Percentiles rank a stretch among this genome's conserved stretches.
Evolutionary conservation across 2,113 vertebrate genomes (phyloP).

Genomic region (Triplophysa dalaica): DNA sequence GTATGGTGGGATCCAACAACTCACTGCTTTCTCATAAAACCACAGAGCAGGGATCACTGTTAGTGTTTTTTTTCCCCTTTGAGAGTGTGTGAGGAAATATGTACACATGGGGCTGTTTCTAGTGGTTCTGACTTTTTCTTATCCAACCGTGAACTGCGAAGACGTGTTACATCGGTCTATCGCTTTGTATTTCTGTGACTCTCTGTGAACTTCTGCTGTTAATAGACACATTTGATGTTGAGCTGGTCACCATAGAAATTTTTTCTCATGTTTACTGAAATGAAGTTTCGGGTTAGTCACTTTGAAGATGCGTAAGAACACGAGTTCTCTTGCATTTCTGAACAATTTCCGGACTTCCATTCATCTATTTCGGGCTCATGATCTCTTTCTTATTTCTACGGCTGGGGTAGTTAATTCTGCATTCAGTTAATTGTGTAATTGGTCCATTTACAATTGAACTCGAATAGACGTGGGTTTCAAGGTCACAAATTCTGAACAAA

Average conservation of each 20-base stretch:
- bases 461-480: slow-evolving; percentile 15
- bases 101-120: background rate
- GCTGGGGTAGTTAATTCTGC: slow-evolving; percentile 4
- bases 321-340: slow-evolving; percentile 13
- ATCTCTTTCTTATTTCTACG: background rate
- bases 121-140: background rate
- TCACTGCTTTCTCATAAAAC: slow-evolving; percentile 35
- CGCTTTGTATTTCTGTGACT: background rate
- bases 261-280: background rate
- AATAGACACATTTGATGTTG: background rate
- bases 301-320: slow-evolving; percentile 30
- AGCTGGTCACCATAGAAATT: slow-evolving; percentile 11
- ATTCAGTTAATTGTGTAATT: slow-evolving; percentile 32
- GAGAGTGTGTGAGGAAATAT: background rate
- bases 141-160: background rate
- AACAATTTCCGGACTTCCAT: slow-evolving; percentile 29
- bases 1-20: slow-evolving; percentile 3
- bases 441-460: slow-evolving; percentile 10
- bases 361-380: slow-evolving; percentile 19
- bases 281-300: slow-evolving; percentile 7
- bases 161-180: background rate
- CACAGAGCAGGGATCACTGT: background rate
- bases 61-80: background rate
- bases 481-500: slow-evolving; percentile 26
- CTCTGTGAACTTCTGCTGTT: background rate